Conservation (phyloP, 2,888 invertebrate species). For the Beris chalybata region DNA sequence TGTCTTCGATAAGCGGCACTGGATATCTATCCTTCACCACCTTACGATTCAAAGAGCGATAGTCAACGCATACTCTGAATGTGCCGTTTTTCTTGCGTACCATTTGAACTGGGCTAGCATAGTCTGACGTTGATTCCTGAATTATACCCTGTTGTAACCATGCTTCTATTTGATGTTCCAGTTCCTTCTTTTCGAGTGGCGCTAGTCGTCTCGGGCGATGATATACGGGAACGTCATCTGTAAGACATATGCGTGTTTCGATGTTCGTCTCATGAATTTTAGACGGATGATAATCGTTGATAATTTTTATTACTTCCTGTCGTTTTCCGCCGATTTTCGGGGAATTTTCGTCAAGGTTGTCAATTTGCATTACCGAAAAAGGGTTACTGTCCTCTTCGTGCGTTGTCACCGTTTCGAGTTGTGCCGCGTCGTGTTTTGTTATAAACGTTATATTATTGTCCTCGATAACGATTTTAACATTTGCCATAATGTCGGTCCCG, state of each 20-base stretch:
- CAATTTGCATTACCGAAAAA: not conserved
- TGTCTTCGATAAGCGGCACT: too few species aligned
- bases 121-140: too few species aligned
- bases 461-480: not conserved
- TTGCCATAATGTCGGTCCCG: not conserved
- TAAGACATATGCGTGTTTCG: constrained; percentile 9
- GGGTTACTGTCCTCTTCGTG: not conserved
- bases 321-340: constrained; percentile 4
- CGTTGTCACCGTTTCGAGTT: not conserved
- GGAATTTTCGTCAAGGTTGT: not conserved
- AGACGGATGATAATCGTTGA: not conserved
- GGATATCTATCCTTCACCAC: too few species aligned
- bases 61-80: too few species aligned
- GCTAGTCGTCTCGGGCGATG: constrained; percentile 40
- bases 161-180: too few species aligned
- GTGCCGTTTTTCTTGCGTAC: too few species aligned
- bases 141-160: too few species aligned
- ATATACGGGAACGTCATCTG: not conserved
- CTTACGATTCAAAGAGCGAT: too few species aligned
- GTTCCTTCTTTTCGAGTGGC: constrained; percentile 39
- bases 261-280: not conserved
- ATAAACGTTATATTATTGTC: constrained; percentile 1
- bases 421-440: not conserved
- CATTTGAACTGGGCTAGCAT: too few species aligned
- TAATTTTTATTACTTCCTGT: not conserved